phyloP scores from a whole-genome alignment of 2,797 vertebrate species.

The Halcyon leucocephala region DNA sequence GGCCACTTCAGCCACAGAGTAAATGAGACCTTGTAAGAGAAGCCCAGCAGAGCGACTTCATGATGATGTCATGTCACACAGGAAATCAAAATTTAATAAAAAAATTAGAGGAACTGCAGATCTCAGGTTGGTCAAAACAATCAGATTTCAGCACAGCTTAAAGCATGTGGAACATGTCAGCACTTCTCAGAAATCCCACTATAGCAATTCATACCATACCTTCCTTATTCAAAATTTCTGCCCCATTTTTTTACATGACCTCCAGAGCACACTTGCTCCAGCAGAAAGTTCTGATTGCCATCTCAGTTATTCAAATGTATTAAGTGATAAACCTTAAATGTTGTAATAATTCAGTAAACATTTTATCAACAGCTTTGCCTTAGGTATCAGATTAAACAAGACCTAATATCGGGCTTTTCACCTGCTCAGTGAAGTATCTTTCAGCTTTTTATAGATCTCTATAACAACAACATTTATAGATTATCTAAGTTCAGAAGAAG shows the following conservation, averaged over 20 bases:
- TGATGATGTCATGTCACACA: not conserved
- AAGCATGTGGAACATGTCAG: not conserved
- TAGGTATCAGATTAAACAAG: not conserved
- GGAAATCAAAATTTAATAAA: not conserved
- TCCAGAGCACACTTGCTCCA: not conserved
- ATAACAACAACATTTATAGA: not conserved
- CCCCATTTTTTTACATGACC: not conserved
- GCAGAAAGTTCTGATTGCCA: not conserved
- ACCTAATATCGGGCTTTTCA: not conserved
- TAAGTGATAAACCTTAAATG: not conserved
- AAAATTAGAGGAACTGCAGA: not conserved
- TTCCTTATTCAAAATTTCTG: not conserved
- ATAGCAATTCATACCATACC: not conserved
- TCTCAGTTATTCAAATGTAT: not conserved
- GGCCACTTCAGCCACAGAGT: not conserved
- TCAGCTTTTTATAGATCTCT: not conserved
- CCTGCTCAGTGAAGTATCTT: not conserved
- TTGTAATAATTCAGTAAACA: not conserved
- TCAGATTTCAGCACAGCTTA: not conserved
- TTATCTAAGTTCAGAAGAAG: not conserved
- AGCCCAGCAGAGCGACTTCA: not conserved
- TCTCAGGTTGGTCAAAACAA: not conserved
- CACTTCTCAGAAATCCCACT: not conserved
- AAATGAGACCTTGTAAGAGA: not conserved
- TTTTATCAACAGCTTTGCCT: not conserved